phyloP scores from a whole-genome alignment of 30 jellyfish, hydroid and myxozoan species.

The Aurelia coerulea region DNA sequence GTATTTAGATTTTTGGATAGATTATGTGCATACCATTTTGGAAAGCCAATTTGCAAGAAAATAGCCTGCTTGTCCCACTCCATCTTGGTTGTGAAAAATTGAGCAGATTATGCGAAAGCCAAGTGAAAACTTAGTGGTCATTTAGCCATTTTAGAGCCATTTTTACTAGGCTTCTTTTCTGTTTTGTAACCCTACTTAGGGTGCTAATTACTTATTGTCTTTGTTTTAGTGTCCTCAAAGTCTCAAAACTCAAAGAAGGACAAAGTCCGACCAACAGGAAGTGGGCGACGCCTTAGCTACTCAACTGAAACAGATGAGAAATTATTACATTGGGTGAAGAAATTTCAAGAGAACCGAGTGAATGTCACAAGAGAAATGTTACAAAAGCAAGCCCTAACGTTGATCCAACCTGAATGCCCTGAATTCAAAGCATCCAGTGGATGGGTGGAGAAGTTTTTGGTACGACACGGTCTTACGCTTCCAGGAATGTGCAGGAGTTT shows the following conservation, averaged over 20 bases:
- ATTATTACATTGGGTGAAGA: slow-evolving; percentile 72
- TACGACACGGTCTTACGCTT: slow-evolving; percentile 69
- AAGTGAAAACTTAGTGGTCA: too few relatives aligned
- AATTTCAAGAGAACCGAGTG: slow-evolving; percentile 48
- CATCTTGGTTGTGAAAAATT: too few relatives aligned
- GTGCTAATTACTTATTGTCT: too few relatives aligned
- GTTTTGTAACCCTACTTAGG: too few relatives aligned
- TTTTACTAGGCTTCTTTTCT: too few relatives aligned
- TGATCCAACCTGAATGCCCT: slow-evolving; percentile 75
- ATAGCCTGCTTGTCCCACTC: too few relatives aligned
- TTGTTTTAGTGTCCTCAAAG: too few relatives aligned
- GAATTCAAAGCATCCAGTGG: slow-evolving; percentile 91
- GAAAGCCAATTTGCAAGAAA: too few relatives aligned
- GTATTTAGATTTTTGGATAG: too few relatives aligned
- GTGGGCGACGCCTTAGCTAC: slow-evolving; percentile 81
- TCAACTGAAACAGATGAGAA: slow-evolving; percentile 79
- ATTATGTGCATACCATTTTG: too few relatives aligned
- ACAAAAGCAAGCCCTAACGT: slow-evolving; percentile 69
- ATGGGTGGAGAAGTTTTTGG: slow-evolving; percentile 84
- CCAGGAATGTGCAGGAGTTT: slow-evolving; percentile 63
- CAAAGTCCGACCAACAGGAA: slow-evolving; percentile 48
- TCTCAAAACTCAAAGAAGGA: slow-evolving; percentile 24
- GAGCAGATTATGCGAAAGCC: too few relatives aligned
- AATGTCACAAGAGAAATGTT: slow-evolving; percentile 75
- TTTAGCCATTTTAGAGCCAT: too few relatives aligned